Evolutionary conservation across 2,113 vertebrate species (phyloP), one percentile per base, ranked within the genome.

Genomic region (Malaclemys terrapin): DNA sequence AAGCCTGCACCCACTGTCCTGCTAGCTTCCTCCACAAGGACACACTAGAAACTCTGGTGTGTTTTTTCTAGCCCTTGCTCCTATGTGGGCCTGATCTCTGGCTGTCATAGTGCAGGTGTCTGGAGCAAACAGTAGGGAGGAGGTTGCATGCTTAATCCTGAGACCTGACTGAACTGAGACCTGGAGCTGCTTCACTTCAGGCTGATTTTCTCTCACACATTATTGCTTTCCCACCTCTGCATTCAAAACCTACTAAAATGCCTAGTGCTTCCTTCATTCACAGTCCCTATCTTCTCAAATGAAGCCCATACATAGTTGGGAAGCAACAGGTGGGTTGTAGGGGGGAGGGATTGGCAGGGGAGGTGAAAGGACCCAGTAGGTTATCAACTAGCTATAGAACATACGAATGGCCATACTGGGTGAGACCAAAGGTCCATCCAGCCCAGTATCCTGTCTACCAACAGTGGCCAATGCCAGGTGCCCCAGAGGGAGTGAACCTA

Each of bases 231-330:
- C 97, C 84, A 94, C 95, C 97, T 94, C 97, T 91, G 95, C 97
- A 49, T 96, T 94, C 96, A 69, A 88, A 96, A 92, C 96, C 97
- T 95, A 84, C 96, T 95, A 92, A 87, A 93, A 94, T 92, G 85
- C 87, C 78, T 88, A 95, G 5, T 0, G 75, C 53, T 91, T 89
- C 89, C 72, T 59, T 56, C 80, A 88, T 89, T 83, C 94, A 84
- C 90, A 65, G 57, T 79, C 90, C 94, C 47, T 62, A 93, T 92
- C 85, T 93, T 89, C 90, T 95, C 83, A 1, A 80, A 82, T 14
- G 24, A 89, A 92, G 89, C 84, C 85, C 50, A 59, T 47, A 56
- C 80, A 82, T 62, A 29, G 47, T 54, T 54, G 50, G 1, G 65
- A 72, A 29, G 81, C 90, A 93, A 7, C 87, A 65, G 84, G 81